A percentile compares a stretch with the other conserved stretches of the same genome.
phyloP scores from a whole-genome alignment of 2,113 vertebrate genomes.

The Crotophaga sulcirostris region DNA sequence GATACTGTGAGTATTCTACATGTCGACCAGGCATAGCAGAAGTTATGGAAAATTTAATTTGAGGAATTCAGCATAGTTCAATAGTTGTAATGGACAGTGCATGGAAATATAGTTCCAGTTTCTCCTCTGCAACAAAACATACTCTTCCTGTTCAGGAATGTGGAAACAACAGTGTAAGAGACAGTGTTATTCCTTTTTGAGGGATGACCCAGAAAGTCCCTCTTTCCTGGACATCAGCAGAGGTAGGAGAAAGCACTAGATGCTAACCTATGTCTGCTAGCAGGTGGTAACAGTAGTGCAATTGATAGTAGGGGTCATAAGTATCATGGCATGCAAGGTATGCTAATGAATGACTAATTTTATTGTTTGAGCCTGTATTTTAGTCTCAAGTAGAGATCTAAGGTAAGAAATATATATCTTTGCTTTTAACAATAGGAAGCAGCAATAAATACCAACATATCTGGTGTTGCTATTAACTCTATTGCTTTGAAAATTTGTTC shows the following conservation, averaged over 20 bases:
- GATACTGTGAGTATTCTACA: no score
- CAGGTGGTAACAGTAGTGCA: not conserved
- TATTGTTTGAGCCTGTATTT: not conserved
- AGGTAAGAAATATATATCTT: not conserved
- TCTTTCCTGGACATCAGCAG: not conserved
- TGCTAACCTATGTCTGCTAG: not conserved
- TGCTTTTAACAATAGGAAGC: not conserved
- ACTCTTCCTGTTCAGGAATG: not conserved
- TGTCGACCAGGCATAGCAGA: not conserved
- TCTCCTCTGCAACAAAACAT: not conserved
- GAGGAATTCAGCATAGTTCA: not conserved
- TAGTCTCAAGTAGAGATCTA: not conserved
- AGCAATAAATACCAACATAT: not conserved
- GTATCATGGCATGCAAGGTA: not conserved
- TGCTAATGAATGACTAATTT: not conserved
- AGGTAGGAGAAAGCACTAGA: not conserved
- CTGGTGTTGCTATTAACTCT: not conserved
- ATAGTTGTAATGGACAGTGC: not conserved
- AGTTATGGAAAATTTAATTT: not conserved
- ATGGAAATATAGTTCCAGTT: not conserved
- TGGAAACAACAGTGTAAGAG: not conserved
- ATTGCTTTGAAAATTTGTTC: not conserved
- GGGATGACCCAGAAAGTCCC: not conserved
- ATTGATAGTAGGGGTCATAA: not conserved
- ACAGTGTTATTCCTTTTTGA: not conserved